Evolutionary conservation across 2,888 invertebrate genomes (phyloP).

Genomic region (Torymus auratus): DNA sequence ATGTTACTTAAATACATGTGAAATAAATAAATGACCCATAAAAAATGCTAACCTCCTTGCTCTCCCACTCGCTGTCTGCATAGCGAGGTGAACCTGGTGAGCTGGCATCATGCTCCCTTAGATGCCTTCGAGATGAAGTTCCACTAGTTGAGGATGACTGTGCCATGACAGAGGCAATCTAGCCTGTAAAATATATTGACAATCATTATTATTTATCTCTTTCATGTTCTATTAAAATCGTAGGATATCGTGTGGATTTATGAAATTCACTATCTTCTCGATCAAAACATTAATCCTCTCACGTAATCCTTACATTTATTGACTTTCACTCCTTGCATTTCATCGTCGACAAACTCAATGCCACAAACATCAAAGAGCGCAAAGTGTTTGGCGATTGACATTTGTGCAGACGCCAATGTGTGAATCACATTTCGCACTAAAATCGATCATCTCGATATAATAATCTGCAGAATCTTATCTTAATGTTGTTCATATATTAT

Average conservation of each 20-base stretch:
- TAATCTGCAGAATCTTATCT: slow-evolving; percentile 20
- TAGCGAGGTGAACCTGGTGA: slow-evolving; percentile 80
- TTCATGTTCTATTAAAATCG: neutral
- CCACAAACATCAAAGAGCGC: slow-evolving; percentile 23
- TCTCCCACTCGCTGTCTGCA: slow-evolving; percentile 86
- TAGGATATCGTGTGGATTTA: too few relatives aligned
- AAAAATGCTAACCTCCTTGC: slow-evolving; percentile 46
- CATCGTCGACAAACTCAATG: slow-evolving; percentile 31
- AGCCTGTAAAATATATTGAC: slow-evolving; percentile 30
- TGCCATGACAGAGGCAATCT: slow-evolving; percentile 76
- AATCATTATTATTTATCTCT: neutral
- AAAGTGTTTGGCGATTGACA: slow-evolving; percentile 44
- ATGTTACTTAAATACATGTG: neutral
- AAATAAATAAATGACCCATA: neutral
- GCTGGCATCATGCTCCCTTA: slow-evolving; percentile 81
- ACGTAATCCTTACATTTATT: slow-evolving; percentile 28
- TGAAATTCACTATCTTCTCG: neutral
- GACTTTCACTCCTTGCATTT: slow-evolving; percentile 28
- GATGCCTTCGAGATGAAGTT: slow-evolving; percentile 82
- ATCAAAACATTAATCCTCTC: neutral
- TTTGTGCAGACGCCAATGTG: slow-evolving; percentile 53
- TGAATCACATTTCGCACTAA: slow-evolving; percentile 39
- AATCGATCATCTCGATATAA: slow-evolving; percentile 41
- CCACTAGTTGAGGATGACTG: slow-evolving; percentile 82
- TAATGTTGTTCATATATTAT: neutral